Base-by-base conservation (phyloP, 2,888 invertebrate species). In the Macropis europaea region DNA sequence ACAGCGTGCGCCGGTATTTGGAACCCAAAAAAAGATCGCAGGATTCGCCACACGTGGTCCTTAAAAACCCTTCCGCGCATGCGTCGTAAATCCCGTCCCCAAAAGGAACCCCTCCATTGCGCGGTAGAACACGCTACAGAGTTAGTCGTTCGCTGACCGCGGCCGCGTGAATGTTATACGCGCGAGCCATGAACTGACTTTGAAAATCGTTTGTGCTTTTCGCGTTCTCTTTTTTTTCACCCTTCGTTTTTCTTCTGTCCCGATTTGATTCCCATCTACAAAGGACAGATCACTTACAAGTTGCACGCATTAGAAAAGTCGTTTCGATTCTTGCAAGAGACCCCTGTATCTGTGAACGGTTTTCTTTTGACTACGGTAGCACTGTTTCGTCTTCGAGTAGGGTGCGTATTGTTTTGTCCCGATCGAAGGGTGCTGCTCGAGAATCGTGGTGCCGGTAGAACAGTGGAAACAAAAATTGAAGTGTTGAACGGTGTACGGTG, bases 141-240 rank as follows among this genome's bases (percentile, higher is more conserved):
- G 81, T 79, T 85, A 89, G 89, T 89, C 88, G 89, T 87, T 84
- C 86, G 86, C 84, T 88, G 88, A 88, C 86, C 86, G 89, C 89
- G 89, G 88, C 87, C 88, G 88, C 84, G 87, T 86, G 56, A 77
- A 83, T 75, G 79, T 85, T 76, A 82, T 53, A 73, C 52, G 77
- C 77, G 80, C 73, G 82, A 83, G 81, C 82, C 82, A 88, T 87
- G 88, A 84, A 85, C 81, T 86, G 76, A 85, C 73, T 67, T 53
- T 72, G n/a, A 66, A 30, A 71, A 63, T 67, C 71, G 73, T 70
- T 81, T 74, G 84, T 81, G 77, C 75, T 78, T 69, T 50, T 66
- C 62, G 71, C 60, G 52, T 67, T 70, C 40, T 59, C 48, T 38
- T 45, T 47, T 74, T 68, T 62, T 34, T 38, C 53, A 36, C 48